Evolutionary conservation across 2,797 vertebrate genomes (phyloP).

Genomic region (Sebastes goodei): DNA sequence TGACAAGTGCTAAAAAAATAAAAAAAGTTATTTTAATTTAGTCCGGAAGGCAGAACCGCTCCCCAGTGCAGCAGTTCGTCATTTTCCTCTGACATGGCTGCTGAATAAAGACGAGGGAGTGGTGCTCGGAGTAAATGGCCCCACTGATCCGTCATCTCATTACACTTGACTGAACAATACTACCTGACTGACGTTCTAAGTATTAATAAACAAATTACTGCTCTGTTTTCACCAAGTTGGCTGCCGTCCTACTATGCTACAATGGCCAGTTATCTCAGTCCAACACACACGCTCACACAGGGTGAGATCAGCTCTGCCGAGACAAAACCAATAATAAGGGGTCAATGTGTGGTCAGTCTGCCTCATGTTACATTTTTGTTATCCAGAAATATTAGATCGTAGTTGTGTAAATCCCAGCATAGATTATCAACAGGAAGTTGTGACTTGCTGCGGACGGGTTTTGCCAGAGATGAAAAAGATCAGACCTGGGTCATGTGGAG

Average conservation of each 20-base stretch:
- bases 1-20: conserved; percentile 18
- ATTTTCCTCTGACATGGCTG: neutral
- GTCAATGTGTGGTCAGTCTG: conserved; percentile 32
- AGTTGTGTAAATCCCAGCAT: neutral
- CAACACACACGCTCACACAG: neutral
- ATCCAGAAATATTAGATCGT: conserved; percentile 40
- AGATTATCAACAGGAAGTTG: neutral
- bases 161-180: conserved; percentile 35
- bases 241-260: conserved; percentile 17
- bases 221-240: conserved; percentile 18
- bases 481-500: neutral
- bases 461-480: conserved; percentile 11
- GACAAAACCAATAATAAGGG: conserved; percentile 20
- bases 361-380: conserved; percentile 4
- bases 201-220: conserved; percentile 41
- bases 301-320: neutral
- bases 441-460: neutral
- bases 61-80: conserved; percentile 4
- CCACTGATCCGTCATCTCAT: conserved; percentile 20
- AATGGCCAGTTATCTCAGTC: conserved; percentile 29
- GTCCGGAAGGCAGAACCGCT: conserved; percentile 19
- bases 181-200: conserved; percentile 15
- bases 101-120: conserved; percentile 28
- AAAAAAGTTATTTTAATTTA: neutral
- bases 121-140: neutral